Conservation (phyloP, 1,140 invertebrate genomes). For the Drosophila kikkawai region DNA sequence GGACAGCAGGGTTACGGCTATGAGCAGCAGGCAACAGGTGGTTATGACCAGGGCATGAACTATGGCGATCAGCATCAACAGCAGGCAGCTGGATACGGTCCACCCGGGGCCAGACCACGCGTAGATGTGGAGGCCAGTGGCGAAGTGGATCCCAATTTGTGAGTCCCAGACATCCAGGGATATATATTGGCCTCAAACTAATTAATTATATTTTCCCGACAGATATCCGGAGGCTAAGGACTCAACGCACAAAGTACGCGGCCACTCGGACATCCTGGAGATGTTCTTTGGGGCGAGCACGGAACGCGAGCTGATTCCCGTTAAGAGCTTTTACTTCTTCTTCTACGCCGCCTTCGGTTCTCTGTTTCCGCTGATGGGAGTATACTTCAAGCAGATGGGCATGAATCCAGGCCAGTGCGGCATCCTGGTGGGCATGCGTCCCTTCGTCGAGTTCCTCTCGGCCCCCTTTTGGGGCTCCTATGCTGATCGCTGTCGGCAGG, state of each 20-base stretch:
- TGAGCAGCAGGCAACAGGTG: slow-evolving; percentile 60
- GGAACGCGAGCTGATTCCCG: slow-evolving; percentile 95
- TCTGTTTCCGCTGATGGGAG: slow-evolving; percentile 98
- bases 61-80: slow-evolving; percentile 48
- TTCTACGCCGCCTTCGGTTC: slow-evolving; percentile 99
- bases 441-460: slow-evolving; percentile 98
- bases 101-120: slow-evolving; percentile 86
- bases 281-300: slow-evolving; percentile 91
- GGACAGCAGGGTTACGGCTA: slow-evolving; percentile 66
- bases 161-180: slow-evolving; percentile 57
- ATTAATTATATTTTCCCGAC: not conserved
- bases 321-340: slow-evolving; percentile 99
- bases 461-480: slow-evolving; percentile 99
- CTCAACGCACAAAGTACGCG: slow-evolving; percentile 94
- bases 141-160: slow-evolving; percentile 90
- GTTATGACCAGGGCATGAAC: slow-evolving; percentile 65
- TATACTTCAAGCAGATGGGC: slow-evolving; percentile 99
- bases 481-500: slow-evolving; percentile 96
- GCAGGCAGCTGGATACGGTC: slow-evolving; percentile 59
- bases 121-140: slow-evolving; percentile 91
- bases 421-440: slow-evolving; percentile 95
- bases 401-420: slow-evolving; percentile 98
- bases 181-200: not conserved
- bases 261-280: slow-evolving; percentile 93
- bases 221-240: slow-evolving; percentile 93